These are phyloP conservation scores for Cetonia aurata DNA, from an alignment of 2,888 invertebrate species.

Conservation along the genomic window DNA sequence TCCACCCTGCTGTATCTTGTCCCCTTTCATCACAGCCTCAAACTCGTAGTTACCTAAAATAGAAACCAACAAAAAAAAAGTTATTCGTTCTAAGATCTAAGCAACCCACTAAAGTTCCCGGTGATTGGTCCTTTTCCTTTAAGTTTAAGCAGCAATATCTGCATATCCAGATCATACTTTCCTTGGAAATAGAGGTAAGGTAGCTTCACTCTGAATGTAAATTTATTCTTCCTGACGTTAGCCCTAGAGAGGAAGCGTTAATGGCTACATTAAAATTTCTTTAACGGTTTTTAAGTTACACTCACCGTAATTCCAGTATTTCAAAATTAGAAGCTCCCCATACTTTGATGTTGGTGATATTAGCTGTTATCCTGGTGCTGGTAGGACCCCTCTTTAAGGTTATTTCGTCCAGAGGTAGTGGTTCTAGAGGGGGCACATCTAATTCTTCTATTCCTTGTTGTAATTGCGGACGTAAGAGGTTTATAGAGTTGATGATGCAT, in stretches of 20 bases:
- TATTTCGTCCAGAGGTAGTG: conserved; percentile 73
- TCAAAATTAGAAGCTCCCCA: conserved; percentile 73
- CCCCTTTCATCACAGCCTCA: conserved; percentile 75
- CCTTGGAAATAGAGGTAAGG: conserved; percentile 74
- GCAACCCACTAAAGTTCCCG: conserved; percentile 76
- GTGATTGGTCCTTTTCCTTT: conserved; percentile 76
- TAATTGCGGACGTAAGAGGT: conserved; percentile 67
- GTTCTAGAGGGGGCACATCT: conserved; percentile 77
- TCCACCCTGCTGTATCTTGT: conserved; percentile 71
- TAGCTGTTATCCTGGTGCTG: conserved; percentile 68
- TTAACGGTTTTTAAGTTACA: conserved; percentile 43
- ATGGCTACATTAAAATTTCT: background rate
- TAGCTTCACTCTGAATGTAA: conserved; percentile 73
- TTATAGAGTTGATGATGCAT: conserved; percentile 68
- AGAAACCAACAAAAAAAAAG: conserved; percentile 36
- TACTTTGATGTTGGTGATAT: conserved; percentile 73
- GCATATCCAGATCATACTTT: conserved; percentile 78
- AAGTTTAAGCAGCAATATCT: conserved; percentile 73
- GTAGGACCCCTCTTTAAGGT: conserved; percentile 72
- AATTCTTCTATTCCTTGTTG: conserved; percentile 76
- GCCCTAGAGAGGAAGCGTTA: conserved; percentile 65
- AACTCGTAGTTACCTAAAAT: conserved; percentile 75
- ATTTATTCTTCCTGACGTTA: conserved; percentile 73
- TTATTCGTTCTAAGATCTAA: background rate
- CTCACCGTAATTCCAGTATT: conserved; percentile 71